Base-by-base conservation (phyloP, 2,113 vertebrate species). In the Probosciger aterrimus region DNA sequence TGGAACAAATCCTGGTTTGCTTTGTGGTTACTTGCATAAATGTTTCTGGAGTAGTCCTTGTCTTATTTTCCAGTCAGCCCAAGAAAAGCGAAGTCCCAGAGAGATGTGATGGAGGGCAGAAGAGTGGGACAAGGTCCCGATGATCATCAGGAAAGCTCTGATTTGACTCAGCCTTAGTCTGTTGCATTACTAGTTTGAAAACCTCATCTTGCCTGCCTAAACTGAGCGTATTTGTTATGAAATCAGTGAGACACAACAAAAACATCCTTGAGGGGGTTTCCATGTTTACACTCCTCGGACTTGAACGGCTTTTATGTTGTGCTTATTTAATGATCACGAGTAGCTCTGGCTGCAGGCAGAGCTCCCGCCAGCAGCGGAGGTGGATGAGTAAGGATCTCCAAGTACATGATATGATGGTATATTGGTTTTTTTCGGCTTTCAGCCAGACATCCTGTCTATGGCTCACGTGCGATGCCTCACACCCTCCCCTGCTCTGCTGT, bases 371-470 rank as follows among this genome's bases (percentile, higher is more conserved):
- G 35, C 82, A 52, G 75, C 33, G 8, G 71, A 83, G 39, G 53
- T 50, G 63, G 41, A 22, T 88, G 76, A 87, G 39, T 47, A 39
- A 88, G 46, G 35, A 37, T 68, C 52, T 60, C 35, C 10, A 7
- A 15, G 28, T 27, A 28, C 10, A 3, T 39, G 68, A 53, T 35
- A 41, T 39, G 64, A 82, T 28, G 57, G 7, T 23, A 6, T 44
- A 27, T 37, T 49, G 8, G 15, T 75, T 43, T 53, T 31, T 65
- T 95, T 93, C 94, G 76, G 80, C 90, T 96, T 96, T 59, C 90
- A 99, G 99, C 99, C 99, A 71, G 98, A 96, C 33, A 98, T 99
- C 71, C 97, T 99, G 64, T 98, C 99, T 30, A 99, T 99, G 99
- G 98, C 98, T 88, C 98, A 99, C 0, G 95, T 99, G 76, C 95